Evolutionary conservation across 2,888 invertebrate species (phyloP).

Genomic region (Heteromyza rotundicornis): DNA sequence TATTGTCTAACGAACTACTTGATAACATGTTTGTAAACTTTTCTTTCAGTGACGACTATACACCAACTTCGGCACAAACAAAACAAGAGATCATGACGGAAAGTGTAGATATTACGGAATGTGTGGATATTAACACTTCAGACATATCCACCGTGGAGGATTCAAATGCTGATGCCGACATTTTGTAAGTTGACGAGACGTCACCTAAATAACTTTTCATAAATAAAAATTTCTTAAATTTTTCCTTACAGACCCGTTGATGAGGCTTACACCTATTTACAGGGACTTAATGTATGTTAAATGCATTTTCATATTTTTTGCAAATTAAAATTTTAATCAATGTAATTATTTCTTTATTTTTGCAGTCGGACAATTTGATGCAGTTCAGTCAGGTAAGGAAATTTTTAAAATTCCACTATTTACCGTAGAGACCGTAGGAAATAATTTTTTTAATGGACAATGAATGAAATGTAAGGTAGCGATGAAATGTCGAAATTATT

Average conservation of each 20-base stretch:
- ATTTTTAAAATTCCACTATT: too few species aligned
- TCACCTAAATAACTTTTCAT: not conserved
- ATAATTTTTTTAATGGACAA: too few species aligned
- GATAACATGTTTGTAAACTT: too few species aligned
- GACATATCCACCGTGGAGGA: conserved; percentile 29
- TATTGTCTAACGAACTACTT: too few species aligned
- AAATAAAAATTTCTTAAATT: conserved; percentile 10
- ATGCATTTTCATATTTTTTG: not conserved
- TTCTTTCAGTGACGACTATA: too few species aligned
- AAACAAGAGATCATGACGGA: too few species aligned
- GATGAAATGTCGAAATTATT: too few species aligned
- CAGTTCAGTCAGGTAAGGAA: conserved; percentile 54
- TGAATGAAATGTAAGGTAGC: too few species aligned
- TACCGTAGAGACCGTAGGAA: too few species aligned
- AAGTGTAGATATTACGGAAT: not conserved
- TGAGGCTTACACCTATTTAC: conserved; percentile 49
- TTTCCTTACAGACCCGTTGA: conserved; percentile 30
- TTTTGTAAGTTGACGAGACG: conserved; percentile 26
- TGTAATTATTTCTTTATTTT: conserved; percentile 6
- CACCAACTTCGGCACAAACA: too few species aligned
- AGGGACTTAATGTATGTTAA: conserved; percentile 47
- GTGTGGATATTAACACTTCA: conserved; percentile 1
- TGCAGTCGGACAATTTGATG: conserved; percentile 55
- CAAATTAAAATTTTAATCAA: not conserved
- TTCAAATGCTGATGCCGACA: conserved; percentile 25